A percentile compares a stretch with the other conserved stretches of the same genome.
These are phyloP conservation scores for Glaucomys volans DNA, from an alignment of 2,113 vertebrate genomes.

Conservation along the genomic window DNA sequence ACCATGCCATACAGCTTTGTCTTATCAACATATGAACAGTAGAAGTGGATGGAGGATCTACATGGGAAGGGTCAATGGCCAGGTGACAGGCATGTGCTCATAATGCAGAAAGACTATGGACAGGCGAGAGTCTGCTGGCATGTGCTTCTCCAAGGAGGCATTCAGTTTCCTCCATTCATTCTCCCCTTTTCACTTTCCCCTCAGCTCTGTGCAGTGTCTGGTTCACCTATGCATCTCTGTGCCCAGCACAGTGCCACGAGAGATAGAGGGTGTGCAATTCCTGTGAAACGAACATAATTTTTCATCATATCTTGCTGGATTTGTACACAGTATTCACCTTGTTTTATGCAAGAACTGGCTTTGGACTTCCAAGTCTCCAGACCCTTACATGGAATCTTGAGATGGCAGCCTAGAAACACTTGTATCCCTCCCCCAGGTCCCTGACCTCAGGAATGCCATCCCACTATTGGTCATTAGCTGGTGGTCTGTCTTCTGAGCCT, in stretches of 20 bases:
- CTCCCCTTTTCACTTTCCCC: not conserved
- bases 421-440: too few relatives aligned
- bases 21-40: not conserved
- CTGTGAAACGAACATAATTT: not conserved
- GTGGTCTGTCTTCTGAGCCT: not conserved
- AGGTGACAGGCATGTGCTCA: not conserved
- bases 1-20: not conserved
- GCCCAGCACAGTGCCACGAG: not conserved
- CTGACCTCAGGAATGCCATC: not conserved
- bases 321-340: not conserved
- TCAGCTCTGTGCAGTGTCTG: not conserved
- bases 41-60: not conserved
- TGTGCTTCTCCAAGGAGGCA: not conserved
- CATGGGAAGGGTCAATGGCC: not conserved
- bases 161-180: not conserved
- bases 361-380: not conserved
- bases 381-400: not conserved
- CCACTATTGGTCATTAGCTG: not conserved
- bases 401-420: not conserved
- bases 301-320: not conserved
- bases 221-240: not conserved
- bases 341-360: not conserved
- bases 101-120: not conserved
- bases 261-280: not conserved
- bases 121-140: not conserved